Evolutionary conservation across 1,140 invertebrate genomes (phyloP).

Genomic region (Listronotus oregonensis): DNA sequence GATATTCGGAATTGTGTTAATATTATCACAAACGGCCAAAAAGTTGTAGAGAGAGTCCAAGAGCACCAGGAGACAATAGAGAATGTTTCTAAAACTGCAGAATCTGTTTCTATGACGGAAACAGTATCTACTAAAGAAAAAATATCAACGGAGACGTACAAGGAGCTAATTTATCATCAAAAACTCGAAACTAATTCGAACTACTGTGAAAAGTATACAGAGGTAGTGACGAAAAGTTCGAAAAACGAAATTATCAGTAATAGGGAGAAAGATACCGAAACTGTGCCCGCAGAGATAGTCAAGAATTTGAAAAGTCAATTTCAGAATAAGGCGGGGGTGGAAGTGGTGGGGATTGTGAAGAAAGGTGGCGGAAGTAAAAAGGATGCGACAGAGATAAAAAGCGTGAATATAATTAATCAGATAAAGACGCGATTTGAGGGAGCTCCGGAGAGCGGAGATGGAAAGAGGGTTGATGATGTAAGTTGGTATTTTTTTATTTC

Average conservation of each 20-base stretch:
- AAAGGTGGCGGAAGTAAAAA: constrained; percentile 30
- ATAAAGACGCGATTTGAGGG: constrained; percentile 51
- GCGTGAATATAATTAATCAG: constrained; percentile 49
- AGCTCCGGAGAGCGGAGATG: constrained; percentile 27
- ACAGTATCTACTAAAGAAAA: constrained; percentile 6
- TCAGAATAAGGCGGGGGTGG: constrained; percentile 32
- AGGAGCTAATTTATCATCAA: constrained; percentile 35
- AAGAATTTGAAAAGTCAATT: constrained; percentile 49
- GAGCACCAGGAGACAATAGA: neutral
- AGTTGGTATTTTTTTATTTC: constrained; percentile 32
- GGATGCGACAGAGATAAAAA: constrained; percentile 42
- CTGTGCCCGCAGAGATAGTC: constrained; percentile 45
- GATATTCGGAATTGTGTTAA: neutral
- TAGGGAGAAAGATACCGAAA: constrained; percentile 44
- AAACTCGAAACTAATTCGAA: constrained; percentile 34
- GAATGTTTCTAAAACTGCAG: neutral
- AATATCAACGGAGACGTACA: constrained; percentile 33
- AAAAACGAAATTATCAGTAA: constrained; percentile 26
- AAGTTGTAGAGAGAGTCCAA: neutral
- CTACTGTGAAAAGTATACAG: constrained; percentile 40
- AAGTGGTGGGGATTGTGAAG: constrained; percentile 25
- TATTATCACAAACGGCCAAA: neutral
- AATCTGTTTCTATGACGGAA: neutral
- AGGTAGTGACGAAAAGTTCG: constrained; percentile 35
- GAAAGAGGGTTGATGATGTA: constrained; percentile 38